phyloP scores from a whole-genome alignment of 2,888 invertebrate genomes.

The Coenonympha arcania region DNA sequence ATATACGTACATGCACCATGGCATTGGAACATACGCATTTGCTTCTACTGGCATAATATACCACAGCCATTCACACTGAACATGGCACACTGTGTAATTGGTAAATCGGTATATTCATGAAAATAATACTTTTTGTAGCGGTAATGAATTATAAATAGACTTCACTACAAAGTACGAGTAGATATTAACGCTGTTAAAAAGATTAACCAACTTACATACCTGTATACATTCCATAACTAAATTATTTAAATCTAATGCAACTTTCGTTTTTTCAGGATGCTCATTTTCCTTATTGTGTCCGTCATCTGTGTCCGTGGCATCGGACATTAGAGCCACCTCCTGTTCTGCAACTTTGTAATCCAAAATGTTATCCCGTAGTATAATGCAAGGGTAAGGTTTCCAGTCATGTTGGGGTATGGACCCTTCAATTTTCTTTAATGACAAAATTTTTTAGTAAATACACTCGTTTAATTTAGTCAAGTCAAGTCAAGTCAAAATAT shows the following conservation, averaged over 20 bases:
- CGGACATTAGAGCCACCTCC: not conserved
- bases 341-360: not conserved
- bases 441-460: not conserved
- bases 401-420: not conserved
- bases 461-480: too few relatives aligned
- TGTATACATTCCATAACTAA: not conserved
- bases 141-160: not conserved
- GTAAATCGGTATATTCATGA: not conserved
- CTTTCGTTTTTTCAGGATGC: not conserved
- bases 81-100: not conserved
- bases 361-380: not conserved
- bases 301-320: not conserved
- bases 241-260: not conserved
- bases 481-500: too few relatives aligned
- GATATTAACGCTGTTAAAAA: not conserved
- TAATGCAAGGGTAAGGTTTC: not conserved
- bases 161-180: not conserved
- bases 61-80: not conserved
- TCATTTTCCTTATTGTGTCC: not conserved
- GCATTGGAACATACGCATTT: not conserved
- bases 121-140: not conserved
- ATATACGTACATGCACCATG: not conserved
- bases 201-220: not conserved
- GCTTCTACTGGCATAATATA: not conserved
- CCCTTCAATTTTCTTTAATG: not conserved